Conservation (phyloP, 2,113 vertebrate species). For the Natator depressus region DNA sequence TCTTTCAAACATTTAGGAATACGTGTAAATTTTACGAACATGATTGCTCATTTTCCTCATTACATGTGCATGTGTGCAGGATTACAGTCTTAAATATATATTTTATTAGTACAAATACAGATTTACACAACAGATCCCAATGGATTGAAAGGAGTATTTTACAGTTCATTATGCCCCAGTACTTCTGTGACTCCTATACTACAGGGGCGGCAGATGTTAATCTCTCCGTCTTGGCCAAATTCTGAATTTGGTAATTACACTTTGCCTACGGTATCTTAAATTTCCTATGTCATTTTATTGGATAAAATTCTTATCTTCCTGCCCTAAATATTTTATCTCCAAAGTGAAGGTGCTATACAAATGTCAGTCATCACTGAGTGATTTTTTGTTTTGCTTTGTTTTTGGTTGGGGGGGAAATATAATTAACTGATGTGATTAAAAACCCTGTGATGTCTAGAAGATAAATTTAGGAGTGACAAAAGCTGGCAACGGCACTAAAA, state of each 20-base stretch:
- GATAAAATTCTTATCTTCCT: conserved; percentile 6
- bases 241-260: neutral
- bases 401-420: neutral
- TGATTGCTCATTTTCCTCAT: neutral
- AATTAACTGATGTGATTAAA: neutral
- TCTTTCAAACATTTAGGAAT: neutral
- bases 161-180: neutral
- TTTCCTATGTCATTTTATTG: neutral
- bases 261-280: neutral
- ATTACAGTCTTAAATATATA: neutral
- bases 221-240: neutral
- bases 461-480: conserved; percentile 28
- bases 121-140: neutral
- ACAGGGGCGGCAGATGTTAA: neutral
- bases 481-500: conserved; percentile 20
- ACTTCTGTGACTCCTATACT: conserved; percentile 1
- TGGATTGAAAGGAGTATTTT: neutral
- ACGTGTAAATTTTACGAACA: neutral
- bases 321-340: neutral
- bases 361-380: conserved; percentile 27
- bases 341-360: conserved; percentile 9
- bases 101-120: neutral
- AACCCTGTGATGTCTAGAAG: conserved; percentile 25
- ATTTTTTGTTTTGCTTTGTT: neutral
- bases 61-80: neutral